Percentiles rank a stretch among this genome's conserved stretches.
Evolutionary conservation across 2,797 vertebrate genomes (phyloP).

Genomic region (Aplochiton taeniatus): DNA sequence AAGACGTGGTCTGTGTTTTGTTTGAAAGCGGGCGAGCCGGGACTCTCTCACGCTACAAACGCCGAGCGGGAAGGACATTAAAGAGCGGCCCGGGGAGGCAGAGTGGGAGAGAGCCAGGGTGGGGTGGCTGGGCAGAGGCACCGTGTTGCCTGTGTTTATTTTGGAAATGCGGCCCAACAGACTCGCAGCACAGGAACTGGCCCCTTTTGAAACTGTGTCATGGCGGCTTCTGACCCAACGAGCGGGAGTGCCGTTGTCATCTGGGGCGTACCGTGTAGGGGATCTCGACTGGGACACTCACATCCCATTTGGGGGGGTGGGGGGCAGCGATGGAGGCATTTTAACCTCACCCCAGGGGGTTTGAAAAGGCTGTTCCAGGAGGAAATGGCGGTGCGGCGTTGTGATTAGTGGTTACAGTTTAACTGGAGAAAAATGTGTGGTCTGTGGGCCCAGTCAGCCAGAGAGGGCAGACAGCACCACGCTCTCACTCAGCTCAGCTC

Average conservation of each 20-base stretch:
- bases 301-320: conserved; percentile 22
- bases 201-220: conserved; percentile 35
- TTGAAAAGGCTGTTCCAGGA: conserved; percentile 64
- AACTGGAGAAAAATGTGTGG: conserved; percentile 80
- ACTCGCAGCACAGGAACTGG: conserved; percentile 63
- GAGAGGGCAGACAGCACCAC: conserved; percentile 53
- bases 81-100: conserved; percentile 18
- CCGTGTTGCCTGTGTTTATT: conserved; percentile 78
- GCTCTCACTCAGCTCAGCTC: conserved; percentile 50
- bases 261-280: conserved; percentile 56
- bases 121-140: conserved; percentile 64
- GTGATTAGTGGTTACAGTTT: conserved; percentile 84
- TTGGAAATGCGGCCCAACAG: conserved; percentile 70
- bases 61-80: conserved; percentile 43
- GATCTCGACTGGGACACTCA: conserved; percentile 38
- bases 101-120: conserved; percentile 51
- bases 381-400: conserved; percentile 72
- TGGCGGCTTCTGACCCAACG: conserved; percentile 32
- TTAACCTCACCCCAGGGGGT: conserved; percentile 49
- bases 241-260: conserved; percentile 24
- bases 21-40: conserved; percentile 42
- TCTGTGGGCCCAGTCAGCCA: conserved; percentile 60
- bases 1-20: conserved; percentile 58
- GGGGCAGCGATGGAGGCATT: conserved; percentile 3
- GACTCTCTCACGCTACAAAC: conserved; percentile 58